Evolutionary conservation across 1,140 invertebrate genomes (phyloP).

Genomic region (Drosophila fuyamai): DNA sequence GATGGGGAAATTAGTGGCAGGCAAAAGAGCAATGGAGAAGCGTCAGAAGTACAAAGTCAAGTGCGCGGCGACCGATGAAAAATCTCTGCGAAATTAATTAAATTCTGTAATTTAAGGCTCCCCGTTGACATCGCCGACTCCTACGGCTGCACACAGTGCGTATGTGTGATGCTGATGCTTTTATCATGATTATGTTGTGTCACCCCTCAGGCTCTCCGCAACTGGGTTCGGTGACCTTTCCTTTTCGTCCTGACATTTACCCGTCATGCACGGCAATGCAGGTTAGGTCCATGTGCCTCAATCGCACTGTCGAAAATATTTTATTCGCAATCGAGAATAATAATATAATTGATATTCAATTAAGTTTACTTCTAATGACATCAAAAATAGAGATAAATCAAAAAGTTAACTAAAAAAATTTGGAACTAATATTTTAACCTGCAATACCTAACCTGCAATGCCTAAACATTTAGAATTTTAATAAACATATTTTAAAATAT

Average conservation of each 20-base stretch:
- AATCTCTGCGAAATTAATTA: slow-evolving; percentile 73
- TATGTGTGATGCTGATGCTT: slow-evolving; percentile 18
- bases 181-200: slow-evolving; percentile 64
- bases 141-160: not conserved
- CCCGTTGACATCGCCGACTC: slow-evolving; percentile 4
- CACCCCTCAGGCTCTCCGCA: slow-evolving; percentile 18
- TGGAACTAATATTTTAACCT: too few species aligned
- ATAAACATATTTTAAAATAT: too few species aligned
- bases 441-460: too few species aligned
- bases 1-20: slow-evolving; percentile 63
- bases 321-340: too few species aligned
- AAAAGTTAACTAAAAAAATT: too few species aligned
- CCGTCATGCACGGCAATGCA: slow-evolving; percentile 49
- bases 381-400: too few species aligned
- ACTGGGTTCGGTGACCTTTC: slow-evolving; percentile 65
- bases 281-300: slow-evolving; percentile 21
- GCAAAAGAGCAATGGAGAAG: slow-evolving; percentile 36
- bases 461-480: too few species aligned
- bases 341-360: too few species aligned
- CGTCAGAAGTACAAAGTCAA: slow-evolving; percentile 63
- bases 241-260: slow-evolving; percentile 69
- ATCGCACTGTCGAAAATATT: not conserved
- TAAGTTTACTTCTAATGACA: too few species aligned
- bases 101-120: slow-evolving; percentile 68
- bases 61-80: slow-evolving; percentile 52